Evolutionary conservation across 2,888 invertebrate genomes (phyloP).

Genomic region (Meteorus colon): DNA sequence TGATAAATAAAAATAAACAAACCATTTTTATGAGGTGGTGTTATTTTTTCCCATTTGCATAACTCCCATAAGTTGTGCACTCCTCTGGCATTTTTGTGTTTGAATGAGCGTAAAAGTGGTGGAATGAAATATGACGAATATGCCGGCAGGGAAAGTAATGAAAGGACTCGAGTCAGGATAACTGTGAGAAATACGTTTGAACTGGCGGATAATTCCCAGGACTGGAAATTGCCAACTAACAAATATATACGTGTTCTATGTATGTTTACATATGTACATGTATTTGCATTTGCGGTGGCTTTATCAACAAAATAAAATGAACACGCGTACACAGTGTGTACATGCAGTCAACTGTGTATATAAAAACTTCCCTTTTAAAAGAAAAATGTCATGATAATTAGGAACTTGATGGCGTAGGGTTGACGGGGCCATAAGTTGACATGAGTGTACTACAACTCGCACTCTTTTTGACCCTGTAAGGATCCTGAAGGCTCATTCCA

Average conservation of each 20-base stretch:
- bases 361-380: neutral
- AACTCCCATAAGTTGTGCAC: neutral
- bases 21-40: conserved; percentile 3
- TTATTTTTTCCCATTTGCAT: neutral
- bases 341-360: neutral
- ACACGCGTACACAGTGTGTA: neutral
- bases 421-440: conserved; percentile 56
- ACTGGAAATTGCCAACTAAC: conserved; percentile 20
- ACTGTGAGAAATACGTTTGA: conserved; percentile 14
- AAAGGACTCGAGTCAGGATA: neutral
- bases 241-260: conserved; percentile 9
- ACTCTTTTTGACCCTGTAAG: conserved; percentile 58
- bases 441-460: conserved; percentile 63
- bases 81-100: conserved; percentile 6
- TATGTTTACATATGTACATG: conserved; percentile 8
- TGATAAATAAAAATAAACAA: conserved; percentile 8
- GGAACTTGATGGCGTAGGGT: conserved; percentile 23
- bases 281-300: neutral
- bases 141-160: conserved; percentile 23
- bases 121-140: conserved; percentile 16
- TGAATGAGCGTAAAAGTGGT: conserved; percentile 13
- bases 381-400: neutral
- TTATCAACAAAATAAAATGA: neutral
- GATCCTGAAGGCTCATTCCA: conserved; percentile 57
- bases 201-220: conserved; percentile 6